A percentile compares a stretch with the other conserved stretches of the same genome.
phyloP scores from a whole-genome alignment of 2,797 vertebrate genomes.

The Falco concolor region DNA sequence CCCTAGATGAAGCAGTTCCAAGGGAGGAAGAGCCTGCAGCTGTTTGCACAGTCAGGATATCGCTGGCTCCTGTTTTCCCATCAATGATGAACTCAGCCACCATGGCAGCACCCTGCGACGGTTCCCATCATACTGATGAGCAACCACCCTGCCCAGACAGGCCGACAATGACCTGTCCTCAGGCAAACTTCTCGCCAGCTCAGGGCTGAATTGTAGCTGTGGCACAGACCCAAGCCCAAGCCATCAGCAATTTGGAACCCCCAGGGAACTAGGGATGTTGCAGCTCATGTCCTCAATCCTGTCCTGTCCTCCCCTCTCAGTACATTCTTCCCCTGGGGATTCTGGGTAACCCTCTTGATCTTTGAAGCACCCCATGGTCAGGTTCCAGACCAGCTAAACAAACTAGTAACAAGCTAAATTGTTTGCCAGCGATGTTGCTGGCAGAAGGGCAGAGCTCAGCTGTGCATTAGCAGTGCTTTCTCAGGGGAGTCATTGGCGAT shows the following conservation, averaged over 20 bases:
- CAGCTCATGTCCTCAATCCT: neutral
- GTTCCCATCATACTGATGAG: neutral
- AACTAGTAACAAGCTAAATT: neutral
- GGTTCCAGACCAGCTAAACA: neutral
- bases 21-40: neutral
- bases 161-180: neutral
- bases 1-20: neutral
- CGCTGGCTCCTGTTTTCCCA: neutral
- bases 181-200: neutral
- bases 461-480: neutral
- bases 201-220: neutral
- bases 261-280: neutral
- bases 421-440: neutral
- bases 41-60: neutral
- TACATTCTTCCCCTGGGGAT: neutral
- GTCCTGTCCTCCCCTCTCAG: neutral
- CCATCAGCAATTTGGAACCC: neutral
- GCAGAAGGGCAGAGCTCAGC: neutral
- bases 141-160: neutral
- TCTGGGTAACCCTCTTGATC: neutral
- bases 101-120: neutral
- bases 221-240: neutral
- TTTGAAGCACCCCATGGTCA: neutral
- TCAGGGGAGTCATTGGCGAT: rapidly evolving
- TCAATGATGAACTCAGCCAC: neutral